Percentiles rank a stretch among this genome's conserved stretches.
Evolutionary conservation across 2,888 invertebrate species (phyloP).

Genomic region (Orthonevra nobilis): DNA sequence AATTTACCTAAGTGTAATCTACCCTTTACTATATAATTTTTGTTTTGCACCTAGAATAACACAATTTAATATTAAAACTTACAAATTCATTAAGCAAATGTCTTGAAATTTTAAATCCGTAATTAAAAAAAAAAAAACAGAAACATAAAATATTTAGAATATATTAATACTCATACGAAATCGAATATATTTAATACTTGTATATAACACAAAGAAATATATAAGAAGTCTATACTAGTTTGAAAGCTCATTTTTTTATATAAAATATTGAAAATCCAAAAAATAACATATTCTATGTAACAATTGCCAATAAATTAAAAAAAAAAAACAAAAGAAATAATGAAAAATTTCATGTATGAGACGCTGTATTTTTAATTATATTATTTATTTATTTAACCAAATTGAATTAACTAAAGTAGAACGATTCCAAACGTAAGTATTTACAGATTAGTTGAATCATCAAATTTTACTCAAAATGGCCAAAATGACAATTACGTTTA

Average conservation of each 20-base stretch:
- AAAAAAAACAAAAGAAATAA: conserved; percentile 55
- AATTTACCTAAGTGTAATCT: conserved; percentile 13
- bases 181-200: conserved; percentile 47
- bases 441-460: too few relatives aligned
- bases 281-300: conserved; percentile 50
- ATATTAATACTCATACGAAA: conserved; percentile 47
- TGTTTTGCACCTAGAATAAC: conserved; percentile 59
- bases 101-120: conserved; percentile 9
- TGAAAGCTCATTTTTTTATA: conserved; percentile 64
- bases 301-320: conserved; percentile 63
- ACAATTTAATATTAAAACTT: conserved; percentile 32
- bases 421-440: too few relatives aligned
- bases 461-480: too few relatives aligned
- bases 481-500: too few relatives aligned
- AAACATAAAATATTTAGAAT: conserved; percentile 46
- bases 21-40: conserved; percentile 33
- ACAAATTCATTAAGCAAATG: conserved; percentile 38
- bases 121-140: conserved; percentile 41
- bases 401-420: too few relatives aligned
- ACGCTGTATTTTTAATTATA: background rate
- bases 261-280: conserved; percentile 36
- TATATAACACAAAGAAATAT: conserved; percentile 40
- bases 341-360: conserved; percentile 23
- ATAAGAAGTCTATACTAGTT: conserved; percentile 50
- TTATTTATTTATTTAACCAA: too few relatives aligned